Evolutionary conservation across 2,888 invertebrate genomes (phyloP), one percentile per base, ranked within the genome.

Genomic region (Cosmorhoe ocellata): DNA sequence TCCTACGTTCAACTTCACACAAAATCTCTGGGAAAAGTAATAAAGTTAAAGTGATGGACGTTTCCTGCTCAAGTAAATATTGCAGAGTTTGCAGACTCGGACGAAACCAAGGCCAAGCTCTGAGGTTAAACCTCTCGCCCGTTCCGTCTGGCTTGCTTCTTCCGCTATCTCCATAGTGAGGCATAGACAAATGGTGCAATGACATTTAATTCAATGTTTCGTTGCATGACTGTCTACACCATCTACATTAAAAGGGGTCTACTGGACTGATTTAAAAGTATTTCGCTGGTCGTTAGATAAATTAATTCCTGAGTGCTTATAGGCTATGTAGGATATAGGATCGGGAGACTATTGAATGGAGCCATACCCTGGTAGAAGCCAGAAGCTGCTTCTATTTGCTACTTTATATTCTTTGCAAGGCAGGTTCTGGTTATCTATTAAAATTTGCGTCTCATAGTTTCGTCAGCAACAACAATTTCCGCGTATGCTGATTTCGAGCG

Each of bases 131-230:
- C 64, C 64, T 63, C 56, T 64, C 62, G 56, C 50, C 47, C 52
- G 62, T 69, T 70, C 72, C 68, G 71, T 61, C 56, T 67, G 58
- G 58, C 63, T 62, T 53, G 57, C 57, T 59, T 54, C 76, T 81
- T 84, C 84, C 84, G 81, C 67, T 67, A 77, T 81, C 72, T 61
- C 81, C 81, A 66, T 81, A 79, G 63, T 60, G 44, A 77, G 75
- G 65, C 61, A 61, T 55, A 47, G 42, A 37, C 54, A 39, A 49
- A 45, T 48, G 51, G 44, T 51, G 52, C 54, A 37, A 46, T 38
- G 51, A 33, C 38, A 24, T 24, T 24, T 24, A 18, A 46, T 51
- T 45, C 24, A 43, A 52, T 12, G 18, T 30, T 39, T 38, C 32
- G 27, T 31, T 31, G 24, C 27, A 11, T 22, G 18, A n/a, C n/a